A percentile compares a stretch with the other conserved stretches of the same genome.
These are phyloP conservation scores for Noctua pronuba DNA, from an alignment of 2,888 invertebrate genomes.

Conservation along the genomic window DNA sequence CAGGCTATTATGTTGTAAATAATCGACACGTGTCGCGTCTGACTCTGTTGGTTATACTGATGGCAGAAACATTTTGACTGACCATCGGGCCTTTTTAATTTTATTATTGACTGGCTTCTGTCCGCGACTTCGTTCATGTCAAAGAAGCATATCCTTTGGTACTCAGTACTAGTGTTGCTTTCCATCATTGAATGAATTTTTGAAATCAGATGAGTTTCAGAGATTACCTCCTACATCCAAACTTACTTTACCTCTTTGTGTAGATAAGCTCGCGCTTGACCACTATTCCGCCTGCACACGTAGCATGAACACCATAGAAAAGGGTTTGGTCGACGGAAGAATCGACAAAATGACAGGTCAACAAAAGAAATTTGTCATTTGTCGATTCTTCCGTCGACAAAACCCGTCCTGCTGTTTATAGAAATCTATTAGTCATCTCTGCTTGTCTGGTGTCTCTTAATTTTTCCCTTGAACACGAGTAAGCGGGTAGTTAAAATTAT, in stretches of 20 bases:
- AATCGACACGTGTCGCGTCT: constrained; percentile 71
- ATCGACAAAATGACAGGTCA: too few species aligned
- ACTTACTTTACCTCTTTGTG: background rate
- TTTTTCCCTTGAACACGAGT: background rate
- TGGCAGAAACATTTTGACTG: constrained; percentile 12
- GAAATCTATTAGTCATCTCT: background rate
- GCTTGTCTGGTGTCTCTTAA: too few species aligned
- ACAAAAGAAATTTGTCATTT: too few species aligned
- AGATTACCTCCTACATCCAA: background rate
- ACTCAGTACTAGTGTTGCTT: background rate
- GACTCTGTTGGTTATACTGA: constrained; percentile 21
- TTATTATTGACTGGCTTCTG: background rate
- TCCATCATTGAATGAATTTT: background rate
- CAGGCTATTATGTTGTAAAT: constrained; percentile 72
- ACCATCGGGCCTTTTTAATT: background rate
- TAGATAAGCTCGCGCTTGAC: background rate
- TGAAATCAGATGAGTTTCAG: background rate
- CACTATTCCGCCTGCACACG: too few species aligned
- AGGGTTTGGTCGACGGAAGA: too few species aligned
- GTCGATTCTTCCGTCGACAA: too few species aligned
- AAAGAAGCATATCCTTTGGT: background rate
- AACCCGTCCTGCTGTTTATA: too few species aligned
- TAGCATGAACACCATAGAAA: too few species aligned
- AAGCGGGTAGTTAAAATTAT: constrained; percentile 16
- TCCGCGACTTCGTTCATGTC: background rate